Base-by-base conservation (phyloP, 2,888 invertebrate genomes). In the Galerucella nymphaeae region DNA sequence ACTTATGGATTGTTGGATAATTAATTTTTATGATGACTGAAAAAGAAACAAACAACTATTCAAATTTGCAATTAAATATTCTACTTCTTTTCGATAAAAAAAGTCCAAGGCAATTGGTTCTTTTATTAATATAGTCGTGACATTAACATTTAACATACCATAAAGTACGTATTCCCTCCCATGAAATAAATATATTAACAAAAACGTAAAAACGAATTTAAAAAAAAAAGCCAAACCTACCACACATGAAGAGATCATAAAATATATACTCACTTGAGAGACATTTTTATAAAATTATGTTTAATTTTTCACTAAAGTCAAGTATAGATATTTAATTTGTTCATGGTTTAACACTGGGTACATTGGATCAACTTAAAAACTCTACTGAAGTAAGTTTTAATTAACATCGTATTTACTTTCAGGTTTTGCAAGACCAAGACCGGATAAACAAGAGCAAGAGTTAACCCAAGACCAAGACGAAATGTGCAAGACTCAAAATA, bases 151-250 rank as follows among this genome's bases (percentile, higher is more conserved):
- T 50, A 50, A 50, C 14, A 50, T 18, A 53, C 53, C 53, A 53
- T 53, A 18, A 53, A 53, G 18, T 53, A 53, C 16, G 53, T 53
- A 53, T 53, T 53, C 53, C 53, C 53, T 53, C 53, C 53, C 53
- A 53, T 53, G 53, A 53, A 53, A 53, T 53, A 53, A 53, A 16
- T 18, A 18, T 53, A 53, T 53, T 53, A 53, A 53, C 53, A 53
- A 53, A 53, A 53, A 53, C 53, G 9, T 53, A 53, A 53, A 53
- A 53, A 53, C 18, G 18, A 2, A 10, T 16, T 53, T 16, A 2
- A 4, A 30, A 53, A 53, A 53, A 16, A 53, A 53, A 53, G 18
- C 18, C 10, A 53, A 53, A 53, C 50, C 16, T 50, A 50, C 53
- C 53, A 53, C 53, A 53, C 53, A 53, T 18, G 53, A 16, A 53